Conservation (phyloP, 30 jellyfish, hydroid and myxozoan genomes). For the Hydractinia symbiolongicarpus region DNA sequence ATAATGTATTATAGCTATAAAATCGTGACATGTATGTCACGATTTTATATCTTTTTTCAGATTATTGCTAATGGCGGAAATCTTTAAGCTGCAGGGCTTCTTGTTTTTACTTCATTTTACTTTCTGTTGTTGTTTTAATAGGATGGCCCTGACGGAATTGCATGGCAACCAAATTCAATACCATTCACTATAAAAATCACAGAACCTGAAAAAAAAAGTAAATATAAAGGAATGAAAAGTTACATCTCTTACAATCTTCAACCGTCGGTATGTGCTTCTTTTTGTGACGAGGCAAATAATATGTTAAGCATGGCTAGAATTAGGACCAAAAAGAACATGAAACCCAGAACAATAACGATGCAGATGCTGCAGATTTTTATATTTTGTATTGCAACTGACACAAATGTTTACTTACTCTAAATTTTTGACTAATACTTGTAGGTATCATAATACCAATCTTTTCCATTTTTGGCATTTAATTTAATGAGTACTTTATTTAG, state of each 20-base stretch:
- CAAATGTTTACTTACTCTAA: too few species aligned
- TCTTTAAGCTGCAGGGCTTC: too few species aligned
- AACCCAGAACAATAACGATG: too few species aligned
- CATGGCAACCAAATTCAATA: slow-evolving; percentile 56
- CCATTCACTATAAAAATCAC: slow-evolving; percentile 60
- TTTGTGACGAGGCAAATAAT: background rate
- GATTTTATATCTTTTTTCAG: too few species aligned
- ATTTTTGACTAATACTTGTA: background rate
- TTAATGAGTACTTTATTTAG: slow-evolving; percentile 28
- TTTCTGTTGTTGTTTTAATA: background rate
- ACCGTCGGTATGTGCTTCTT: slow-evolving; percentile 57
- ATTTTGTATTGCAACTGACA: too few species aligned
- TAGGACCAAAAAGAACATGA: too few species aligned
- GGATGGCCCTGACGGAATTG: slow-evolving; percentile 89
- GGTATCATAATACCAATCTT: background rate
- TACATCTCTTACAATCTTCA: slow-evolving; percentile 67
- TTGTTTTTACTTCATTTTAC: background rate
- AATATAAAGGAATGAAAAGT: slow-evolving; percentile 93
- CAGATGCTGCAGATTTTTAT: too few species aligned
- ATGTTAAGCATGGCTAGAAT: too few species aligned
- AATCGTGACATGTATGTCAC: too few species aligned
- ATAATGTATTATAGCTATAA: too few species aligned
- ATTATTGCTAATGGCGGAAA: too few species aligned
- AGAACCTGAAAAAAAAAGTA: slow-evolving; percentile 91
- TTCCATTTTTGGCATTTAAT: background rate